Percentiles rank a stretch among this genome's conserved stretches.
Conservation (phyloP, 2,113 vertebrate species). For the Crotalus helleri region DNA sequence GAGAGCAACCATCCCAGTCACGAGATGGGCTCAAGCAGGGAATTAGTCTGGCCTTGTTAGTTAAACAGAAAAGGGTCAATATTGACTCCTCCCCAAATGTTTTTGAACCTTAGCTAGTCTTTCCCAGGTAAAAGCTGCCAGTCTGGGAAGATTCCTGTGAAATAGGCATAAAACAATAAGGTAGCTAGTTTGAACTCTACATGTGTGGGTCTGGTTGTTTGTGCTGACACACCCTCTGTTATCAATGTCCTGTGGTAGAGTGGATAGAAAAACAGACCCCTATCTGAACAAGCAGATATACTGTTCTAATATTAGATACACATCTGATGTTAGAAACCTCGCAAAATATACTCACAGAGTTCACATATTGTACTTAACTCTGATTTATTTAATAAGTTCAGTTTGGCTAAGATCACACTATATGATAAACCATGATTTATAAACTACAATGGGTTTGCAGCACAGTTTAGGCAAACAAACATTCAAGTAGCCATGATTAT, state of each 20-base stretch:
- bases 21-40: too few relatives aligned
- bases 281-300: not conserved
- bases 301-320: not conserved
- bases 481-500: not conserved
- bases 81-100: too few relatives aligned
- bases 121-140: too few relatives aligned
- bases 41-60: too few relatives aligned
- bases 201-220: too few relatives aligned
- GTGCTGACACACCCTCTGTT: not conserved
- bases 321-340: not conserved
- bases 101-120: too few relatives aligned
- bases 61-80: too few relatives aligned
- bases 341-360: not conserved
- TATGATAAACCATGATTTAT: not conserved
- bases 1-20: too few relatives aligned
- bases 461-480: not conserved
- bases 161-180: too few relatives aligned
- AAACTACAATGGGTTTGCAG: not conserved
- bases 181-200: too few relatives aligned
- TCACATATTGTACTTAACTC: not conserved
- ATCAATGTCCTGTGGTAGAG: not conserved
- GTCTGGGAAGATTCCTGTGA: too few relatives aligned
- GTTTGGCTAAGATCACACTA: not conserved
- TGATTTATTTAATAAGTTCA: not conserved
- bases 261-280: not conserved